Conservation (phyloP, 2,888 invertebrate genomes). For the Habroteleia sp. region DNA sequence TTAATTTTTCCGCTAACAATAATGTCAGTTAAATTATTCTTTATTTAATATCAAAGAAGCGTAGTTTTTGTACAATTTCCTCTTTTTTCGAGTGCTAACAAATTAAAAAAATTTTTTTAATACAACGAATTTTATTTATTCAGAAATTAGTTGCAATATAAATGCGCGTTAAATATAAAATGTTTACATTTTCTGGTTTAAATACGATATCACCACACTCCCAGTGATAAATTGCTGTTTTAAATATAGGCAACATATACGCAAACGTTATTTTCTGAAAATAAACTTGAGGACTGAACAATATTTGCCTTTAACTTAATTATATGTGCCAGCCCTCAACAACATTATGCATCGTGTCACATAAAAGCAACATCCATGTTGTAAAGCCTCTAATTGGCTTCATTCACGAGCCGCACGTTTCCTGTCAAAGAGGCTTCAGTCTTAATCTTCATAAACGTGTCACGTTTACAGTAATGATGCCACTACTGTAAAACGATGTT, state of each 20-base stretch:
- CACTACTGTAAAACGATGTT: slow-evolving; percentile 18
- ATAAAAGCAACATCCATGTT: slow-evolving; percentile 42
- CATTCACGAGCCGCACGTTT: slow-evolving; percentile 55
- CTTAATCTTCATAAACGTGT: slow-evolving; percentile 56
- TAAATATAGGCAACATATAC: not conserved
- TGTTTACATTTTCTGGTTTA: no score
- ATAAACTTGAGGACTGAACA: slow-evolving; percentile 2
- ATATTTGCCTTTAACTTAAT: slow-evolving; percentile 41
- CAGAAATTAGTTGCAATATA: no score
- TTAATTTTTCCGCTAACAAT: no score
- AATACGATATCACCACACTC: no score
- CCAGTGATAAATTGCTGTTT: no score
- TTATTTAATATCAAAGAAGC: no score
- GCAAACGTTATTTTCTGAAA: slow-evolving; percentile 7
- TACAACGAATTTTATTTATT: no score
- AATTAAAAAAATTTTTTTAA: no score
- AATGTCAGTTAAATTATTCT: no score
- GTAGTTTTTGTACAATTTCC: no score
- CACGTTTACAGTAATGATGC: slow-evolving; percentile 37
- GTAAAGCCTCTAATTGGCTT: slow-evolving; percentile 56
- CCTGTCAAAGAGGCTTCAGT: slow-evolving; percentile 44
- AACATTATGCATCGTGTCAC: slow-evolving; percentile 55
- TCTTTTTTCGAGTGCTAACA: no score
- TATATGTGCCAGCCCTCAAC: slow-evolving; percentile 33
- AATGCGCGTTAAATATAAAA: no score